phyloP scores from a whole-genome alignment of 2,888 invertebrate species.

The Lochmaea crataegi region DNA sequence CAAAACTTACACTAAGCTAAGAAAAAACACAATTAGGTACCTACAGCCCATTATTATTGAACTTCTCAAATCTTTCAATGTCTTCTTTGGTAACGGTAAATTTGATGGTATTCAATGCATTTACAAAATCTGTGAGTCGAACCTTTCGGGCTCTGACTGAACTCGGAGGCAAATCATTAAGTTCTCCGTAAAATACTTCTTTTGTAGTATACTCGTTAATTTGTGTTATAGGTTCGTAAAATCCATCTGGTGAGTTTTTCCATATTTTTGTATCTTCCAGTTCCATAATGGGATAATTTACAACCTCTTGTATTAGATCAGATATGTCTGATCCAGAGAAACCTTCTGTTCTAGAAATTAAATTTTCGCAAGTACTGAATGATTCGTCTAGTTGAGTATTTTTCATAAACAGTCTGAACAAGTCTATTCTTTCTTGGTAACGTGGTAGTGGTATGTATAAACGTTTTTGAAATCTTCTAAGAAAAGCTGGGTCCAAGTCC shows the following conservation, averaged over 20 bases:
- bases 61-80: constrained; percentile 52
- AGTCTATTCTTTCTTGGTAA: constrained; percentile 53
- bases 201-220: constrained; percentile 43
- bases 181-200: constrained; percentile 44
- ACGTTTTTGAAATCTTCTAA: constrained; percentile 69
- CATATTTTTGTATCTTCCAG: constrained; percentile 63
- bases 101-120: constrained; percentile 53
- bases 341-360: constrained; percentile 66
- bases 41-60: constrained; percentile 3
- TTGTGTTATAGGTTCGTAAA: constrained; percentile 51
- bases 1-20: neutral
- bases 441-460: constrained; percentile 69
- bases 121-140: constrained; percentile 56
- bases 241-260: constrained; percentile 55
- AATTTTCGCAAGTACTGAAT: constrained; percentile 41
- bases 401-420: constrained; percentile 56
- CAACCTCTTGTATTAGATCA: constrained; percentile 60
- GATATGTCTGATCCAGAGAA: constrained; percentile 70
- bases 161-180: constrained; percentile 54
- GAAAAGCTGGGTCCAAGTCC: constrained; percentile 71
- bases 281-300: constrained; percentile 65
- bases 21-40: neutral
- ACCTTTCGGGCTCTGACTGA: constrained; percentile 56
- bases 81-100: constrained; percentile 55
- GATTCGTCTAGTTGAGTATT: constrained; percentile 49